A percentile compares a stretch with the other conserved stretches of the same genome.
These are phyloP conservation scores for Oppia nitens DNA, from an alignment of 1,140 invertebrate species.

Conservation along the genomic window DNA sequence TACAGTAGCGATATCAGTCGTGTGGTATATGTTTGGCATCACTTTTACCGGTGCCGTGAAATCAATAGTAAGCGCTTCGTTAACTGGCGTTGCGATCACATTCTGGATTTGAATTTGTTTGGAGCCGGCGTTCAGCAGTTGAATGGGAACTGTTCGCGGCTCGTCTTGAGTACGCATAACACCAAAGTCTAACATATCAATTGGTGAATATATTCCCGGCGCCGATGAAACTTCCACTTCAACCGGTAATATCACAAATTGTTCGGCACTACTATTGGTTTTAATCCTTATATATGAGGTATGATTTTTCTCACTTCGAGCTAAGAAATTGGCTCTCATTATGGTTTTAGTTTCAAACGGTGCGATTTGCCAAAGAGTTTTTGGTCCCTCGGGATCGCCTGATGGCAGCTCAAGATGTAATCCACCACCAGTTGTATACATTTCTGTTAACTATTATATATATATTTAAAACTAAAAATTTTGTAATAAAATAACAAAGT, in stretches of 20 bases:
- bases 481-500: not conserved
- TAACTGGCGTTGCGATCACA: slow-evolving; percentile 38
- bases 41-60: slow-evolving; percentile 38
- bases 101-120: slow-evolving; percentile 45
- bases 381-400: slow-evolving; percentile 56
- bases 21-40: slow-evolving; percentile 40
- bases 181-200: slow-evolving; percentile 66
- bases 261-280: slow-evolving; percentile 41
- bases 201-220: slow-evolving; percentile 53
- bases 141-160: slow-evolving; percentile 43
- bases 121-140: slow-evolving; percentile 50
- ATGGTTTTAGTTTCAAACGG: slow-evolving; percentile 73
- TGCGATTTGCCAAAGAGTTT: slow-evolving; percentile 70
- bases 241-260: slow-evolving; percentile 58
- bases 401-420: slow-evolving; percentile 74
- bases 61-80: slow-evolving; percentile 32
- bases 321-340: slow-evolving; percentile 66
- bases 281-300: slow-evolving; percentile 63
- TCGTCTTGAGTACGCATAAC: slow-evolving; percentile 48
- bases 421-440: slow-evolving; percentile 78
- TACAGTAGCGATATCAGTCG: slow-evolving; percentile 47
- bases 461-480: not conserved
- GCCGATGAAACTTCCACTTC: slow-evolving; percentile 62
- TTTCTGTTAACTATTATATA: slow-evolving; percentile 51
- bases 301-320: slow-evolving; percentile 53